These are phyloP conservation scores for Chloromyia formosa DNA, from an alignment of 2,888 invertebrate genomes.

Conservation along the genomic window DNA sequence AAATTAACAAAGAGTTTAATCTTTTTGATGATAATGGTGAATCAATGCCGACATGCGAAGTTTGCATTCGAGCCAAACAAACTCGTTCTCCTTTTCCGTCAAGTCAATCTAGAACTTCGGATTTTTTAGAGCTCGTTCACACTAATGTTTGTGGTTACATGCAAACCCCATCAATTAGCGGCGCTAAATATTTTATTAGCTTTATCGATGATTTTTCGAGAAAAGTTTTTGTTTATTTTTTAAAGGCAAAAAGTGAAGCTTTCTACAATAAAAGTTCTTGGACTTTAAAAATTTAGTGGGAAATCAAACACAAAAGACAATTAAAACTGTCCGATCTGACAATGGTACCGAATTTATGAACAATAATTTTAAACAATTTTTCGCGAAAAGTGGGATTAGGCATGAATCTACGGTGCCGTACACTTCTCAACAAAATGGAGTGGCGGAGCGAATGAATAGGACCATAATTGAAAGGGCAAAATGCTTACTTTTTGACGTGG, in stretches of 20 bases:
- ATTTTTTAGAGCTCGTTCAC: slow-evolving; percentile 56
- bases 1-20: background rate
- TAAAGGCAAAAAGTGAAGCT: slow-evolving; percentile 47
- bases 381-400: background rate
- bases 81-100: slow-evolving; percentile 51
- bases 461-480: background rate
- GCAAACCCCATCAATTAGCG: slow-evolving; percentile 55
- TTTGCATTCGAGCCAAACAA: slow-evolving; percentile 52
- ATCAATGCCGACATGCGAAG: background rate
- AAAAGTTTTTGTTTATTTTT: background rate
- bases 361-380: background rate
- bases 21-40: background rate
- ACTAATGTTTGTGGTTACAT: slow-evolving; percentile 60
- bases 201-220: slow-evolving; percentile 57
- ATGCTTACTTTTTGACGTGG: background rate
- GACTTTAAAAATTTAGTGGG: slow-evolving; percentile 44
- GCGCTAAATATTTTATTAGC: slow-evolving; percentile 57
- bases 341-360: background rate
- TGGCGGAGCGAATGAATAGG: slow-evolving; percentile 14
- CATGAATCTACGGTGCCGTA: background rate
- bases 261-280: slow-evolving; percentile 35
- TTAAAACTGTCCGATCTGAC: slow-evolving; percentile 18
- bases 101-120: slow-evolving; percentile 47
- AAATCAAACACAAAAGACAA: slow-evolving; percentile 33
- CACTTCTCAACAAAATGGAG: slow-evolving; percentile 12